Base-by-base conservation (phyloP, 2,797 vertebrate species). In the Poecilia velifera region DNA sequence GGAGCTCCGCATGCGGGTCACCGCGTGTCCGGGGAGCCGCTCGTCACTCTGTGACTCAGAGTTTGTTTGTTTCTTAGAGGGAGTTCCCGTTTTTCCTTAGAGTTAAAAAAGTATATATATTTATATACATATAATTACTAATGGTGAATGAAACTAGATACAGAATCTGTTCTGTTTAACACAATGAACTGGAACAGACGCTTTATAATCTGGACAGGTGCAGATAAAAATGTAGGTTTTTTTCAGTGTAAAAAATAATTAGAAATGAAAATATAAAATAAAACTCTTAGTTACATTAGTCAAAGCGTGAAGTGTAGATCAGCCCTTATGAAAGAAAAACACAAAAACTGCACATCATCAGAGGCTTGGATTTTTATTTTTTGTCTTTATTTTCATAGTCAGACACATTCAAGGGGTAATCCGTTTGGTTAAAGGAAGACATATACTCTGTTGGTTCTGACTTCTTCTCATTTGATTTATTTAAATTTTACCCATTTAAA, bases 1-100 rank as follows among this genome's bases (percentile, higher is more conserved):
- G 59, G 62, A 68, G 75, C 45, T 51, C 75, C 62, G 72, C 72
- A 18, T 73, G 72, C 18, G 28, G 31, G 16, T 49, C 72, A 51
- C 45, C 43, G 31, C 16, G 57, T 47, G 57, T 66, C 41, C 16
- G 43, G 46, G 31, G 20, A 46, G 20, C 31, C 9, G 31, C 72
- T 47, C 45, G 6, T 45, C 45, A 62, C 43, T 72, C 6, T 46
- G 7, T 47, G 46, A 9, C 6, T 9, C 9, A 18, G 39, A 7
- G 41, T 71, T 71, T 71, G 68, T 71, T 45, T 72, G 13, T 55
- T 74, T 55, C 14, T 57, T 7, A 18, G 39, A 45, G 6, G 6
- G 25, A 75, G 73, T 74, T 74, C 22, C 73, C 14, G 73, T 45
- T 59, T 59, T 45, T 57, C 12, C 3, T 57, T 6, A 34, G 7